phyloP scores from a whole-genome alignment of 2,888 invertebrate species.

The Cantharis nigra region DNA sequence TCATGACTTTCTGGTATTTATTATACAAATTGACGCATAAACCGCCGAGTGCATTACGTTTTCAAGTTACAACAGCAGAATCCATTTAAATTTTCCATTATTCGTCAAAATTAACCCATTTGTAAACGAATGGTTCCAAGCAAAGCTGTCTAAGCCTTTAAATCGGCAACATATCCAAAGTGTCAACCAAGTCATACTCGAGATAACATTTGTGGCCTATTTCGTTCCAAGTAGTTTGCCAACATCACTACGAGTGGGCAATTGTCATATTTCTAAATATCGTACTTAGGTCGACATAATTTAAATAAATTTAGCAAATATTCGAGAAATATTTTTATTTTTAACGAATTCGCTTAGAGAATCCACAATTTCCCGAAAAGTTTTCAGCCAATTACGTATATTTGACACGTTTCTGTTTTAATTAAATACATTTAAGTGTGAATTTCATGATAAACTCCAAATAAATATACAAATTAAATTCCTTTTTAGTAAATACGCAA shows the following conservation, averaged over 20 bases:
- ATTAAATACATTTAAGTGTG: background rate
- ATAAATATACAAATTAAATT: background rate
- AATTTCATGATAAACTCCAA: background rate
- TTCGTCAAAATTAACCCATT: background rate
- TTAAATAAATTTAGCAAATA: background rate
- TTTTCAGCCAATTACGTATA: background rate
- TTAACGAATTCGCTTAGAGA: background rate
- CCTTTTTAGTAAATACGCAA: background rate
- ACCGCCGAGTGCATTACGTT: background rate
- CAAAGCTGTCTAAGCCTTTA: background rate
- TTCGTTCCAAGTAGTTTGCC: conserved; percentile 16
- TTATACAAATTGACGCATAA: conserved; percentile 12
- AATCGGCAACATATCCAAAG: background rate
- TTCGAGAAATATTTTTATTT: background rate
- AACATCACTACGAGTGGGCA: conserved; percentile 27
- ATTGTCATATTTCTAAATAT: conserved; percentile 31
- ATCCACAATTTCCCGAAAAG: background rate
- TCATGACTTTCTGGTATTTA: conserved; percentile 17
- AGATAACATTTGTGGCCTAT: conserved; percentile 1
- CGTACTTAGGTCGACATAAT: conserved; percentile 13
- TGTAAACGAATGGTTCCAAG: background rate
- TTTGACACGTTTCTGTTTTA: background rate
- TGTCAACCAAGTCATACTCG: background rate
- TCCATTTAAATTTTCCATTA: background rate
- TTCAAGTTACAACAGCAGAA: background rate